Evolutionary conservation across 2,888 invertebrate genomes (phyloP).

Genomic region (Argyresthia albistria): DNA sequence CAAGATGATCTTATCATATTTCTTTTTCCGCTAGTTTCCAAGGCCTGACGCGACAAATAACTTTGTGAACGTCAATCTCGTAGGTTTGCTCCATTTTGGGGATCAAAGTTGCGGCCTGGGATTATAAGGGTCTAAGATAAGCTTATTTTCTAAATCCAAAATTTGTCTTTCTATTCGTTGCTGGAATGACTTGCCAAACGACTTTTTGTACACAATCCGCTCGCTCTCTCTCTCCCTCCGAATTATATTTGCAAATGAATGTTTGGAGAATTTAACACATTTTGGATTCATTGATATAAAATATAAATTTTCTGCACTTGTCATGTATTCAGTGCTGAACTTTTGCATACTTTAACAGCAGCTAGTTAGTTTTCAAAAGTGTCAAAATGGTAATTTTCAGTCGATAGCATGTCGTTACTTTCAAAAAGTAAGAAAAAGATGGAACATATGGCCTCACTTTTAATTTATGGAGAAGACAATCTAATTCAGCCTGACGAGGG

Average conservation of each 20-base stretch:
- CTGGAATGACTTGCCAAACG: background rate
- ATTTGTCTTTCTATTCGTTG: conserved; percentile 36
- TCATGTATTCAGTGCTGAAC: too few species aligned
- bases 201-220: background rate
- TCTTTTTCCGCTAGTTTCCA: conserved; percentile 34
- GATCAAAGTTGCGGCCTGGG: conserved; percentile 64
- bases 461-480: conserved; percentile 44
- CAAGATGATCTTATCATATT: conserved; percentile 23
- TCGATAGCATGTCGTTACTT: too few species aligned
- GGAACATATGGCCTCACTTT: background rate
- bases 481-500: conserved; percentile 54
- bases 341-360: too few species aligned
- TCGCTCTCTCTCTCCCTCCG: too few species aligned
- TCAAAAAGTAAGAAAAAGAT: too few species aligned
- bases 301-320: background rate
- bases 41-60: conserved; percentile 58
- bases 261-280: background rate
- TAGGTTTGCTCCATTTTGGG: conserved; percentile 55
- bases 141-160: conserved; percentile 59
- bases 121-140: conserved; percentile 70
- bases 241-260: background rate
- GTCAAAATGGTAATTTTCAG: too few species aligned
- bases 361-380: too few species aligned
- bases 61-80: conserved; percentile 62
- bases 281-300: background rate